Evolutionary conservation across 2,888 invertebrate genomes (phyloP).

Genomic region (Eudasyphora cyanicolor): DNA sequence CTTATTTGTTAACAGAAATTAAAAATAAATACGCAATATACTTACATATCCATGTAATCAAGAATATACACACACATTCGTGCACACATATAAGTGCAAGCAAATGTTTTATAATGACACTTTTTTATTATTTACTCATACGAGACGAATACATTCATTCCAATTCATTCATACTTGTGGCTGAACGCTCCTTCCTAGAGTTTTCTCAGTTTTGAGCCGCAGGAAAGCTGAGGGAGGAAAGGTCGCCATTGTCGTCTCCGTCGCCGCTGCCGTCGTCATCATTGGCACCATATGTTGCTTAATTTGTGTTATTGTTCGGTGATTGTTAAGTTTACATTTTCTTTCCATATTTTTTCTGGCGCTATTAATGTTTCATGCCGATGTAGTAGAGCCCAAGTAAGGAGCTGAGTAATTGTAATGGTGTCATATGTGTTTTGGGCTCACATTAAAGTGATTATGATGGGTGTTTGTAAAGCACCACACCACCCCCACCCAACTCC

Average conservation of each 20-base stretch:
- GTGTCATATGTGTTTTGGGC: slow-evolving; percentile 61
- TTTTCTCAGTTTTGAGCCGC: slow-evolving; percentile 29
- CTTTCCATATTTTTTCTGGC: slow-evolving; percentile 38
- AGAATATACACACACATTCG: not conserved
- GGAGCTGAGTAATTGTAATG: slow-evolving; percentile 63
- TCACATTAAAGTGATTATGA: slow-evolving; percentile 58
- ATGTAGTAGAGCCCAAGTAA: slow-evolving; percentile 28
- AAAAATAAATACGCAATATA: not conserved
- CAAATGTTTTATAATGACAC: slow-evolving; percentile 61
- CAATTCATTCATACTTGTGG: not conserved
- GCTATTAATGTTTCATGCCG: slow-evolving; percentile 37
- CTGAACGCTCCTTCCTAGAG: slow-evolving; percentile 3
- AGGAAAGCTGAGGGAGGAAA: slow-evolving; percentile 35
- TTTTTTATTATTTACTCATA: slow-evolving; percentile 56
- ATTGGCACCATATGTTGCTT: slow-evolving; percentile 80
- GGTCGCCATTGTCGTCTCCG: slow-evolving; percentile 38
- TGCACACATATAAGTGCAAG: not conserved
- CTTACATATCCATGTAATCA: not conserved
- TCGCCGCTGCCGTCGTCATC: slow-evolving; percentile 69
- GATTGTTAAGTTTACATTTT: slow-evolving; percentile 70
- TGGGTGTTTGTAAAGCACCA: slow-evolving; percentile 37
- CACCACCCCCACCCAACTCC: not conserved
- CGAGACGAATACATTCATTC: slow-evolving; percentile 17
- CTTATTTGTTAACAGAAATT: slow-evolving; percentile 7
- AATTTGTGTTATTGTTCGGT: slow-evolving; percentile 80